A percentile compares a stretch with the other conserved stretches of the same genome.
phyloP scores from a whole-genome alignment of 2,797 vertebrate species.

The Falco biarmicus region DNA sequence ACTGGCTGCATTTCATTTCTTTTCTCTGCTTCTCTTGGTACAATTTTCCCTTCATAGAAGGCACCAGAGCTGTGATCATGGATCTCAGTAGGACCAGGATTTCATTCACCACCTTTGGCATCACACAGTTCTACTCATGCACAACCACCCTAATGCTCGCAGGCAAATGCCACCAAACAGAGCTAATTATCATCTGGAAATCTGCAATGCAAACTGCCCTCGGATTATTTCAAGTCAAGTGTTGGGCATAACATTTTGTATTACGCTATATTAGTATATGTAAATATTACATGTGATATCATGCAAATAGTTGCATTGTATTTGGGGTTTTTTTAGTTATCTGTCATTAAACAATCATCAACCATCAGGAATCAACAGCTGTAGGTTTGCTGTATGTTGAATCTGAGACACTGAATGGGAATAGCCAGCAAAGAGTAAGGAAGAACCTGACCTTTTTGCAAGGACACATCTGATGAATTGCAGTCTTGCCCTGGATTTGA shows the following conservation, averaged over 20 bases:
- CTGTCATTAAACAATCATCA: background rate
- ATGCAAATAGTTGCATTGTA: background rate
- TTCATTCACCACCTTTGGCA: background rate
- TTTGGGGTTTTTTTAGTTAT: background rate
- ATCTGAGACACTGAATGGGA: background rate
- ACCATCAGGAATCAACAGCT: background rate
- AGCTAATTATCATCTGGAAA: background rate
- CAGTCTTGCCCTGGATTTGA: background rate
- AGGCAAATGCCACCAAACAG: background rate
- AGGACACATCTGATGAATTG: background rate
- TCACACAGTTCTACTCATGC: background rate
- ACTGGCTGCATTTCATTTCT: background rate
- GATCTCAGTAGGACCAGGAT: background rate
- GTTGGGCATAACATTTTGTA: rapidly evolving
- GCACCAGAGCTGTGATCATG: background rate
- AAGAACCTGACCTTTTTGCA: background rate
- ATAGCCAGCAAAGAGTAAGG: background rate
- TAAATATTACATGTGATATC: background rate
- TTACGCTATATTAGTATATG: background rate
- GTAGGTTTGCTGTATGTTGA: background rate
- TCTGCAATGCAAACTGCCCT: background rate
- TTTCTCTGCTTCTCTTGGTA: background rate
- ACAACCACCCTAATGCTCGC: background rate
- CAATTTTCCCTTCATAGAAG: background rate
- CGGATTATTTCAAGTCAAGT: background rate